Evolutionary conservation across 2,113 vertebrate species (phyloP), one percentile per base, ranked within the genome.

Genomic region (Lagenorhynchus albirostris): DNA sequence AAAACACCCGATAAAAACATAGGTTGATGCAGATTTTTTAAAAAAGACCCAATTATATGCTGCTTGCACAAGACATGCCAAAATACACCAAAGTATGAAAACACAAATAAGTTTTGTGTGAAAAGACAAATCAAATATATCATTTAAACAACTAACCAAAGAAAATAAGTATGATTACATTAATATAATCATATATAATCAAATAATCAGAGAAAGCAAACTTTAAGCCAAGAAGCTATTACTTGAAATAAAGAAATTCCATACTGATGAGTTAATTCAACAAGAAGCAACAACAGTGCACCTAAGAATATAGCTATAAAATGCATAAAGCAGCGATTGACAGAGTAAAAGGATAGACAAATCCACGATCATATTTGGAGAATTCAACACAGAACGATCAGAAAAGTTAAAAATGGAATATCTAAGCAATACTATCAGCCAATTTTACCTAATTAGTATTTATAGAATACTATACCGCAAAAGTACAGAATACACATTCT

Each of bases 91-190:
- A 95, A 85, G 53, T 55, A 74, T 44, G n/a, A 87, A 89, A 91
- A 90, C 3, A 76, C 26, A 73, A 73, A 62, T 62, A 82, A 79
- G 18, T 65, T 65, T 74, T 50, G 4, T 87, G 36, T 86, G 67
- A 86, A 73, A 85, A 18, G 33, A 86, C 82, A 41, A 38, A 44
- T 73, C 33, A 95, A 67, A 70, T 62, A 44, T 44, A 18, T 67
- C 63, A 73, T 50, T 73, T 71, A 63, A 82, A 85, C 77, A 92
- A 65, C 20, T 95, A 82, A 86, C 18, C 86, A 80, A 95, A 94
- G 86, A 87, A 82, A 92, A 14, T 50, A 63, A 31, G 71, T 47
- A 33, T 73, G n/a, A 84, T 47, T 84, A 53, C 44, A 68, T 81
- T 93, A 68, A n/a, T 14, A 82, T 55, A 55, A 55, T 79, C 33